These are phyloP conservation scores for Leucosticte australis DNA, from an alignment of 2,113 vertebrate genomes.

Conservation along the genomic window DNA sequence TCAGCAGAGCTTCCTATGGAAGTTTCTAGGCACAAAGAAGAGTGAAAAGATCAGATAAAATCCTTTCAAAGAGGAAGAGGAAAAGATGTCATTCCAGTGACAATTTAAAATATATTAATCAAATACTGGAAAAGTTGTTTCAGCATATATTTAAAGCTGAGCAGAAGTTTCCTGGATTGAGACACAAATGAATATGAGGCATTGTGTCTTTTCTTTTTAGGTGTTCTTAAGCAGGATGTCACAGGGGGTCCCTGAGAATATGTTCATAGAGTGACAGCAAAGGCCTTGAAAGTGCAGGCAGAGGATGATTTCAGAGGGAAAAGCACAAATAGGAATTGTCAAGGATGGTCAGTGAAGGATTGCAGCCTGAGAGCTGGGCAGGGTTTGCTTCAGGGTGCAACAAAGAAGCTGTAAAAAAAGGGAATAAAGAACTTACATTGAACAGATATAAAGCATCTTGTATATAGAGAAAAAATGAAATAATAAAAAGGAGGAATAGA, in stretches of 20 bases:
- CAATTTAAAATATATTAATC: not conserved
- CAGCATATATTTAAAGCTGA: not conserved
- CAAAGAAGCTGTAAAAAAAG: not conserved
- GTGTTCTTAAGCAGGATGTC: not conserved
- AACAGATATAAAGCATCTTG: not conserved
- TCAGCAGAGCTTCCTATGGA: not conserved
- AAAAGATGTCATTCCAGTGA: not conserved
- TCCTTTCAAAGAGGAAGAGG: slow-evolving; percentile 8
- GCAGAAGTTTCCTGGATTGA: not conserved
- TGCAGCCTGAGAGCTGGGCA: not conserved
- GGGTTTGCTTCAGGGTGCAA: not conserved
- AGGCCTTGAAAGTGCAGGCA: not conserved
- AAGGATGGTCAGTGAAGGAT: not conserved
- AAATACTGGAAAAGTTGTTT: not conserved
- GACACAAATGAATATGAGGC: not conserved
- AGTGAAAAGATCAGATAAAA: slow-evolving; percentile 30
- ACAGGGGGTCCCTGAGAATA: not conserved
- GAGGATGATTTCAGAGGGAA: not conserved
- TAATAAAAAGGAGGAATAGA: not conserved
- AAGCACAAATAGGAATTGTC: not conserved
- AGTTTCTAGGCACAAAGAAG: slow-evolving; percentile 2
- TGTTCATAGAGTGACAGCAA: not conserved
- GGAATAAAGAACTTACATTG: not conserved
- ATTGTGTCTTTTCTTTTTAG: not conserved
- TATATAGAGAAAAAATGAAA: not conserved